A percentile compares a stretch with the other conserved stretches of the same genome.
phyloP scores from a whole-genome alignment of 92 coral and sea anemone species.

The Porites cylindrica region DNA sequence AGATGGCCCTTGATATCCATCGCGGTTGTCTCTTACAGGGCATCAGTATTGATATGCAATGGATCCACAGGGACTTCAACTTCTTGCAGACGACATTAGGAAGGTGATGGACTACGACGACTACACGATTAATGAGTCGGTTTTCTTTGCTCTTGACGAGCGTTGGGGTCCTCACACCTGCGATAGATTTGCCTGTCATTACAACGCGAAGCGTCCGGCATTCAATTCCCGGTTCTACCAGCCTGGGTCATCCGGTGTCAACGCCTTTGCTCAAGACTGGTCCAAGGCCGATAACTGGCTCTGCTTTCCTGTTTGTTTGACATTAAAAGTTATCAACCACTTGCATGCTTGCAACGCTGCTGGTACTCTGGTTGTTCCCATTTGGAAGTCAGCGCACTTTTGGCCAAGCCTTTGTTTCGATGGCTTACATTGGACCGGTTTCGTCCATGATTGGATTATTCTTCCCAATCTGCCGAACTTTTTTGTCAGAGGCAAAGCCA shows the following conservation, averaged over 20 bases:
- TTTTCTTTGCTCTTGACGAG: constrained; percentile 25
- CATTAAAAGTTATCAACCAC: constrained; percentile 32
- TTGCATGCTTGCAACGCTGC: constrained; percentile 46
- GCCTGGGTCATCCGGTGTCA: constrained; percentile 37
- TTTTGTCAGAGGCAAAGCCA: constrained; percentile 43
- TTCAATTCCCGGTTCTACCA: constrained; percentile 55
- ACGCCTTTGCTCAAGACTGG: constrained; percentile 36
- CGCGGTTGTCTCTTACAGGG: no score
- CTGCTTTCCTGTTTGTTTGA: constrained; percentile 40
- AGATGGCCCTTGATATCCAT: no score
- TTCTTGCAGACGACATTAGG: constrained; percentile 41
- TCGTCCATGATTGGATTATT: constrained; percentile 41
- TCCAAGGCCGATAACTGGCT: constrained; percentile 38
- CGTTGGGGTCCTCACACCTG: constrained; percentile 49
- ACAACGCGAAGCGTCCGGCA: constrained; percentile 40
- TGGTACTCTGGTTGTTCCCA: constrained; percentile 54
- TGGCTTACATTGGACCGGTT: constrained; percentile 46
- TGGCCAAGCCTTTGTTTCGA: constrained; percentile 70
- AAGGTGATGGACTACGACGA: constrained; percentile 32
- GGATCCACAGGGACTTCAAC: not conserved
- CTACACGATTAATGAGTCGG: constrained; percentile 33
- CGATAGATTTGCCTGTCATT: constrained; percentile 63
- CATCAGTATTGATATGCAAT: not conserved
- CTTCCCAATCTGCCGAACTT: constrained; percentile 43
- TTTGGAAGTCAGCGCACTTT: constrained; percentile 70